Evolutionary conservation across 2,113 vertebrate genomes (phyloP), one percentile per base, ranked within the genome.

Genomic region (Hyla sarda): DNA sequence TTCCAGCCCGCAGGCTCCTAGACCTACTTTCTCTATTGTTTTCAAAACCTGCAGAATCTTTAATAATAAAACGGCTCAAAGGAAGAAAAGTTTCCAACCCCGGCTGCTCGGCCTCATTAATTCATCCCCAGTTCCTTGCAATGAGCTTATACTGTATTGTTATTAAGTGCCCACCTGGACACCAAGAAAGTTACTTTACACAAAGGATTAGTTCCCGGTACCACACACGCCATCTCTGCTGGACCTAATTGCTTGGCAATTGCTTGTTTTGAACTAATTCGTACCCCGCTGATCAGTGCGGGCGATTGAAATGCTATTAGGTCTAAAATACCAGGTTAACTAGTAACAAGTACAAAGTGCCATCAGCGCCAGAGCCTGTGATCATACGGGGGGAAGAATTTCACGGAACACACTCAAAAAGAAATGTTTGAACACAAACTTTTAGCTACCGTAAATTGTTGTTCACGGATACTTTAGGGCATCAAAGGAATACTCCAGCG

Each of bases 161-260:
- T 65, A 67, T 69, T 77, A 85, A 85, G 19, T 60, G 58, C 56
- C 25, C 83, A 78, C 74, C 74, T 78, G 83, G 83, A 77, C 74
- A 85, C 83, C 34, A 67, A 6, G 19, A 56, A 54, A 62, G 34
- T 85, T 65, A 67, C 74, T 85, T 85, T 67, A 67, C 83, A 54
- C 58, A 50, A 77, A 54, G 69, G 83, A 85, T 77, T 85, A 77
- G 74, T 67, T 41, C 23, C 52, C 2, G 37, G 28, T 77, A 54
- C 34, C 56, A 25, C 71, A 62, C 28, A 76, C 54, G n/a, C 82
- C 69, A 17, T 60, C 82, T 34, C 74, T 32, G 83, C 45, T 85
- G 58, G 73, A 67, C 47, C 74, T 78, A 77, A 85, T 77, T 85
- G 60, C 74, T 11, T 69, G 0, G 58, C 56, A 77, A 69, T 41